These are phyloP conservation scores for Darevskia mixta DNA, from an alignment of 2,797 vertebrate genomes.

Conservation along the genomic window DNA sequence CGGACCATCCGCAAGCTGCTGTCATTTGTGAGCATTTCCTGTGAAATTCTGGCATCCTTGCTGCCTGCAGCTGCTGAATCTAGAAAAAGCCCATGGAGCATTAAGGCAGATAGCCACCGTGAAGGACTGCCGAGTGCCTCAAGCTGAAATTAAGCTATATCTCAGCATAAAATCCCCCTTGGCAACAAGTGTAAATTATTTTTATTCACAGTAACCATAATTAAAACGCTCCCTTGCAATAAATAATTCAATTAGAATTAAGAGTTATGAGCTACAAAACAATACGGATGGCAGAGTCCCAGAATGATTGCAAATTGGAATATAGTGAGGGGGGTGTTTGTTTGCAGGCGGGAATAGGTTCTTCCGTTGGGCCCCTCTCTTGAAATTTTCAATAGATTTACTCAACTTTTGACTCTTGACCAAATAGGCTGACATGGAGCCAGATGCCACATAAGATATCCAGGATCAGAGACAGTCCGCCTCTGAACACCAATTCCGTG, in stretches of 20 bases:
- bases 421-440: neutral
- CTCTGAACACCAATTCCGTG: neutral
- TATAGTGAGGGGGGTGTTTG: neutral
- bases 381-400: neutral
- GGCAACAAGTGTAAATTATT: constrained; percentile 48
- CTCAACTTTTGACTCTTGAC: neutral
- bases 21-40: constrained; percentile 6
- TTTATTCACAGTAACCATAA: constrained; percentile 56
- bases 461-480: neutral
- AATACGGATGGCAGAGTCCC: constrained; percentile 58
- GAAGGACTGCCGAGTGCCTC: constrained; percentile 13
- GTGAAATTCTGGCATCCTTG: neutral
- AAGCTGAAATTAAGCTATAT: constrained; percentile 42
- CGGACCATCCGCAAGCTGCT: neutral
- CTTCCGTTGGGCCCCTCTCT: neutral
- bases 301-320: constrained; percentile 5
- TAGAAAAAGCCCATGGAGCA: constrained; percentile 28
- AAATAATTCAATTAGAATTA: constrained; percentile 76
- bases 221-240: constrained; percentile 68
- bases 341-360: no score
- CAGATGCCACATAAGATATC: neutral
- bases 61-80: constrained; percentile 30
- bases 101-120: constrained; percentile 37
- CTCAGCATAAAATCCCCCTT: constrained; percentile 21
- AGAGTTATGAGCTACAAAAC: constrained; percentile 58